Base-by-base conservation (phyloP, 2,113 vertebrate species). In the Gallinago jamesoni region DNA sequence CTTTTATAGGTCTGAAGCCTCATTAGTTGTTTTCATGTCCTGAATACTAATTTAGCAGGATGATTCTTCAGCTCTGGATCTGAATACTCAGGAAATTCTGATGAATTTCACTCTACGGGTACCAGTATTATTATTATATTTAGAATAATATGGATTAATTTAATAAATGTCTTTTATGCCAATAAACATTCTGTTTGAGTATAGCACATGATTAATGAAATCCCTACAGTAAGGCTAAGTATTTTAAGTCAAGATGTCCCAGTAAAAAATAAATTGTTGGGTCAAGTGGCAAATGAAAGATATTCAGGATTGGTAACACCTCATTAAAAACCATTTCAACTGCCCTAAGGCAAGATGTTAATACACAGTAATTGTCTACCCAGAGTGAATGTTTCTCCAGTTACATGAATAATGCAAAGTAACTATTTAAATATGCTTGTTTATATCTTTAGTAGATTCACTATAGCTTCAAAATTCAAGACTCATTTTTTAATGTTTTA, bases 241-340 rank as follows among this genome's bases (percentile, higher is more conserved):
- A 85, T 92, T 93, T 94, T 83, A 81, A 57, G 67, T 95, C 87
- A 91, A 97, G 82, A 89, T 83, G 67, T 89, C 81, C 56, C 75
- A 67, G 55, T 86, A 87, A 90, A 96, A 96, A 96, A 94, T 92
- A 97, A 97, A 96, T 93, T 64, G 87, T 87, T 93, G 87, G 94
- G 93, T 95, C 93, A 97, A 96, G 66, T 88, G 95, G 87, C 84
- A 96, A 96, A 95, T 91, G 87, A 94, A 96, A 96, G 93, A 95
- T 96, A 96, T 95, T 94, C 89, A 85, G 87, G 80, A 97, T 92
- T 93, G 93, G 89, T 93, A 96, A 97, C 93, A 97, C 95, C 95
- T 97, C 93, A 97, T 96, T 96, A 94, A 96, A 96, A 96, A 91
- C 84, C 64, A 97, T 97, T 97, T 97, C 91, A 89, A 57, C 68